Conservation (phyloP, 2,113 vertebrate species). For the Capreolus pygargus region DNA sequence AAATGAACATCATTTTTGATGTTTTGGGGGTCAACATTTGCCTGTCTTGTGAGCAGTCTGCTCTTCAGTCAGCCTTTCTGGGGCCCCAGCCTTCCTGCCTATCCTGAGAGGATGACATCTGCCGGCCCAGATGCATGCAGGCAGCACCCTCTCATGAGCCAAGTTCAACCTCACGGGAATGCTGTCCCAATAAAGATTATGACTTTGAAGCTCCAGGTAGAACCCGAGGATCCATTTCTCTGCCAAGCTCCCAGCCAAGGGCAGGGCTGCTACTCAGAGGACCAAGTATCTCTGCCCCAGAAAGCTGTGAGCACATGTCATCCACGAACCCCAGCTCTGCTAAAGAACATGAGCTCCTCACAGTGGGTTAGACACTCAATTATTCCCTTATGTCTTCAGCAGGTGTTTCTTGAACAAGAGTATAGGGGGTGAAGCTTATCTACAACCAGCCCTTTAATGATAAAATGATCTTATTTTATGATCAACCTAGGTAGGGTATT, state of each 20-base stretch:
- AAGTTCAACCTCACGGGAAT: neutral
- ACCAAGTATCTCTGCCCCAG: neutral
- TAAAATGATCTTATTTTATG: neutral
- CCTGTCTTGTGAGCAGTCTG: neutral
- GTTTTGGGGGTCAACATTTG: neutral
- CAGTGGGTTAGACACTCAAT: neutral
- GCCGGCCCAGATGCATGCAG: accelerated
- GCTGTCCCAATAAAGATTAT: neutral
- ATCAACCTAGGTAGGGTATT: neutral
- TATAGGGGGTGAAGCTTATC: neutral
- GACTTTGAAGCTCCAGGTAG: neutral
- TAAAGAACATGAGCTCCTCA: neutral
- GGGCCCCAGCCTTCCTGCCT: neutral
- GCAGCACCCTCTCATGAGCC: neutral
- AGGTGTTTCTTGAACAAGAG: neutral
- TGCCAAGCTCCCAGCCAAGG: neutral
- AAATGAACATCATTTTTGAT: neutral
- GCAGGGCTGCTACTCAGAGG: neutral
- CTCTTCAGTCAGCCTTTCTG: neutral
- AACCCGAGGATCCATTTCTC: neutral
- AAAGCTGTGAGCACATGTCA: neutral
- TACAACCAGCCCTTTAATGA: neutral
- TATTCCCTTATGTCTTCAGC: neutral
- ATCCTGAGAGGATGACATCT: neutral
- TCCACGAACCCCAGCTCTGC: neutral